Conservation (phyloP, 2,797 vertebrate genomes). For the Rhabdophis nuchalis region DNA sequence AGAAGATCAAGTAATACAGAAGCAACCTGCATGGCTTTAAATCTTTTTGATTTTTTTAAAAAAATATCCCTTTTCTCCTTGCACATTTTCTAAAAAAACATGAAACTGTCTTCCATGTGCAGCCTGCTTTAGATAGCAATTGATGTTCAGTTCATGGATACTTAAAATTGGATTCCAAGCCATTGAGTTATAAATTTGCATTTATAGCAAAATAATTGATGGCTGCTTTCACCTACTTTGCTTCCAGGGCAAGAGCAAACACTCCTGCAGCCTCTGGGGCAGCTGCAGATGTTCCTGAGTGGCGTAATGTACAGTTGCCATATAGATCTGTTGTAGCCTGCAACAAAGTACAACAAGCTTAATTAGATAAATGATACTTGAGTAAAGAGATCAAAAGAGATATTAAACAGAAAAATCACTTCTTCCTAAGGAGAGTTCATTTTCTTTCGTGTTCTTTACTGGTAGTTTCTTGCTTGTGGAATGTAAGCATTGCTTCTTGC, state of each 20-base stretch:
- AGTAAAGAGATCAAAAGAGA: background rate
- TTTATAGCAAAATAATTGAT: background rate
- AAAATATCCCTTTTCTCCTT: background rate
- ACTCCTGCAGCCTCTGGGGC: constrained; percentile 97
- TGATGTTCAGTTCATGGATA: background rate
- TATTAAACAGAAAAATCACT: background rate
- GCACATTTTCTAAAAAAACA: background rate
- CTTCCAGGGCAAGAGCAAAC: constrained; percentile 94
- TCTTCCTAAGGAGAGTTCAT: background rate
- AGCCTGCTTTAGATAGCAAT: background rate
- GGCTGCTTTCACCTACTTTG: constrained; percentile 85
- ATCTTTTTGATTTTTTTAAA: background rate
- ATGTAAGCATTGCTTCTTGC: background rate
- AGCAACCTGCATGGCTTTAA: background rate
- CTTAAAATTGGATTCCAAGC: background rate
- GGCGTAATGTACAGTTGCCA: constrained; percentile 96
- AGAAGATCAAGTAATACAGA: background rate
- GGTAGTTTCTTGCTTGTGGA: background rate
- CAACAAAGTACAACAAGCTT: constrained; percentile 56
- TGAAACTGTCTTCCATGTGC: background rate
- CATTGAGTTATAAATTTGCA: background rate
- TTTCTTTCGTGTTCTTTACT: background rate
- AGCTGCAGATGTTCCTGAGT: constrained; percentile 96
- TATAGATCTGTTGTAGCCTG: constrained; percentile 99
- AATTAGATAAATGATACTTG: constrained; percentile 24